These are phyloP conservation scores for Drosophila elegans DNA, from an alignment of 1,140 invertebrate genomes.

Conservation along the genomic window DNA sequence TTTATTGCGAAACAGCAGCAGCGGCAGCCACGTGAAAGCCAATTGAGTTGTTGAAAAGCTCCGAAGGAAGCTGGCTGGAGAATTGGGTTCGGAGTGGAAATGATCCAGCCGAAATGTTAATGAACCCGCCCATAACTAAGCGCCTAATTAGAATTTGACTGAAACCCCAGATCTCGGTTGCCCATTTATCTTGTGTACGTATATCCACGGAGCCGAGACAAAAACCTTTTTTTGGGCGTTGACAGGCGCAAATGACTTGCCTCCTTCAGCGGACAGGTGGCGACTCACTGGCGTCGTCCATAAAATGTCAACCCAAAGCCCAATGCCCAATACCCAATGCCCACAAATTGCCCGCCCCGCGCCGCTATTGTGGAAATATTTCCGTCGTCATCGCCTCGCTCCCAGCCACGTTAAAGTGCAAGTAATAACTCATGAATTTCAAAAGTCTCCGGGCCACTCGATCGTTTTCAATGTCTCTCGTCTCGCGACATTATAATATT, in stretches of 20 bases:
- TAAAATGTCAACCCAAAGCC: slow-evolving; percentile 69
- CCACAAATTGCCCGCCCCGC: slow-evolving; percentile 48
- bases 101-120: slow-evolving; percentile 45
- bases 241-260: slow-evolving; percentile 76
- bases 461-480: slow-evolving; percentile 72
- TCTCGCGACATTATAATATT: slow-evolving; percentile 78
- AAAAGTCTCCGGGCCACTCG: slow-evolving; percentile 65
- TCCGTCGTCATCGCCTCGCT: slow-evolving; percentile 67
- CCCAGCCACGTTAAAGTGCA: slow-evolving; percentile 77
- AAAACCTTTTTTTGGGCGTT: slow-evolving; percentile 67
- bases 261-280: slow-evolving; percentile 62
- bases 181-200: slow-evolving; percentile 65
- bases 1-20: slow-evolving; percentile 42
- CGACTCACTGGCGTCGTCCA: slow-evolving; percentile 73
- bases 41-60: slow-evolving; percentile 41
- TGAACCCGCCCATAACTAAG: slow-evolving; percentile 33
- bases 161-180: slow-evolving; percentile 22
- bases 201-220: slow-evolving; percentile 2
- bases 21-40: slow-evolving; percentile 14
- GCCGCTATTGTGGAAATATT: slow-evolving; percentile 65
- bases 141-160: slow-evolving; percentile 55
- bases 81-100: slow-evolving; percentile 17
- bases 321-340: not conserved
- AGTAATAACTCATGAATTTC: slow-evolving; percentile 81
- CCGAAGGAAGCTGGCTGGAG: slow-evolving; percentile 1